phyloP scores from a whole-genome alignment of 2,888 invertebrate genomes.

The Merodon equestris region DNA sequence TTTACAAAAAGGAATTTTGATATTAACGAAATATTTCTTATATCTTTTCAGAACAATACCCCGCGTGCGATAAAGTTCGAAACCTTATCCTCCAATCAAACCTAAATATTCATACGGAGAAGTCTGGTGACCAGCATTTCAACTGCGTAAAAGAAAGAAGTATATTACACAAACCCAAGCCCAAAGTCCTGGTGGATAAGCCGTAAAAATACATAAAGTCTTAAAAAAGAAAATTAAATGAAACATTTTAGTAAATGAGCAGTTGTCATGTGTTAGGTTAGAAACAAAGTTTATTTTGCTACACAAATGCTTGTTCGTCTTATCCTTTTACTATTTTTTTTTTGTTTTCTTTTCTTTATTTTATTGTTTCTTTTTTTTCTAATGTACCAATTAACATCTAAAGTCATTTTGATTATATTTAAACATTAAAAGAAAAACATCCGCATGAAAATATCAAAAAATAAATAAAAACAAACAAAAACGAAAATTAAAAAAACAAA shows the following conservation, averaged over 20 bases:
- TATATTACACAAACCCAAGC: conserved; percentile 25
- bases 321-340: conserved; percentile 14
- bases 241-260: conserved; percentile 52
- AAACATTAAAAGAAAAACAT: conserved; percentile 18
- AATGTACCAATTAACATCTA: too few relatives aligned
- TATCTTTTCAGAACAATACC: conserved; percentile 74
- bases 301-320: conserved; percentile 41
- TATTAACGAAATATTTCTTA: not conserved
- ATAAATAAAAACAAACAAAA: conserved; percentile 10
- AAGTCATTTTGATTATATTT: conserved; percentile 45
- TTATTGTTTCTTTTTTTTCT: conserved; percentile 34
- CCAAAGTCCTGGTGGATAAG: too few relatives aligned
- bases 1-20: too few relatives aligned
- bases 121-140: conserved; percentile 50
- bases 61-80: conserved; percentile 73
- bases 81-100: conserved; percentile 18
- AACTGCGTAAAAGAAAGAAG: conserved; percentile 36
- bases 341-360: conserved; percentile 20
- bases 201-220: not conserved
- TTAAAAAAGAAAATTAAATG: conserved; percentile 21
- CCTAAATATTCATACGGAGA: not conserved
- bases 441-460: conserved; percentile 52
- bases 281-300: conserved; percentile 64
- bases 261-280: conserved; percentile 65
- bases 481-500: conserved; percentile 27